phyloP scores from a whole-genome alignment of 2,888 invertebrate genomes.

The Pachymerium ferrugineum region DNA sequence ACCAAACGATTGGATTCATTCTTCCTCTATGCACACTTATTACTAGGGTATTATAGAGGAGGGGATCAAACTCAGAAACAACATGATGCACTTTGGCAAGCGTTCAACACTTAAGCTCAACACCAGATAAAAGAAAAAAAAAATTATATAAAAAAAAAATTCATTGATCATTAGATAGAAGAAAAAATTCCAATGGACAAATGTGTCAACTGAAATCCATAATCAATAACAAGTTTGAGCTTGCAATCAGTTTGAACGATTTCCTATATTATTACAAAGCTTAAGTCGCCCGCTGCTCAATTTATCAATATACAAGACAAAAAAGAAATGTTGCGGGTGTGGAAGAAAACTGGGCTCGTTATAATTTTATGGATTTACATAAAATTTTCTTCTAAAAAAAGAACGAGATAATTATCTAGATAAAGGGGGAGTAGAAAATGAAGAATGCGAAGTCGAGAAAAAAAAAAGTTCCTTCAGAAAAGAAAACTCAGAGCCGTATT shows the following conservation, averaged over 20 bases:
- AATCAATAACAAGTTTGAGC: neutral
- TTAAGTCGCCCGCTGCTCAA: neutral
- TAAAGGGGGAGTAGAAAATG: neutral
- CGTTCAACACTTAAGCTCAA: neutral
- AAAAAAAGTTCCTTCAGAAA: too few relatives aligned
- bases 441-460: neutral
- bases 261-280: constrained; percentile 16
- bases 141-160: neutral
- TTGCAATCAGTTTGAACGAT: constrained; percentile 1
- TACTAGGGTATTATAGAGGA: neutral
- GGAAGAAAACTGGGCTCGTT: neutral
- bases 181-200: neutral
- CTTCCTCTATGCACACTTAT: constrained; percentile 21
- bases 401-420: neutral
- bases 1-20: constrained; percentile 25
- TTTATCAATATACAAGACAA: neutral
- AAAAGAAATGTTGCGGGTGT: neutral
- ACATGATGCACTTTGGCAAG: constrained; percentile 25
- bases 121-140: neutral
- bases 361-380: neutral
- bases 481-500: too few relatives aligned
- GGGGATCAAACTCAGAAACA: neutral
- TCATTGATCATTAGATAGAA: neutral
- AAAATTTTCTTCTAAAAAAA: neutral
- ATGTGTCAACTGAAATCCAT: neutral